Base-by-base conservation (phyloP, 2,888 invertebrate genomes). In the Didymodactylos carnosus region DNA sequence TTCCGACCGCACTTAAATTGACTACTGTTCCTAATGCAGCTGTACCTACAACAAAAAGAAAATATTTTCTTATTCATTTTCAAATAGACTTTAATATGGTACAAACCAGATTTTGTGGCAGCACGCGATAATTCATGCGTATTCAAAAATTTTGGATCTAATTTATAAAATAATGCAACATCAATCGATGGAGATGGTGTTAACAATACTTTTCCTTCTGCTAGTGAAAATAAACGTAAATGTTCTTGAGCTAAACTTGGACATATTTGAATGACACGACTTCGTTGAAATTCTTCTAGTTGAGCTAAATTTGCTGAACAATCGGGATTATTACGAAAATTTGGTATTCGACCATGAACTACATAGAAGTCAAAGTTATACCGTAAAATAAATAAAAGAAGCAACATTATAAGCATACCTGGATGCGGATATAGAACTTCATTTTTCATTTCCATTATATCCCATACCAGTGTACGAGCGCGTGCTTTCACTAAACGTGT, bases 171-270 rank as follows among this genome's bases (percentile, higher is more conserved):
- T 13, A 70, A 25, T 27, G 70, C 70, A 41, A 25, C 27, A 19
- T 74, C 74, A 39, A 74, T 49, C 2, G 74, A 70, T 51, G 74
- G 74, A 25, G 71, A 40, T 23, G 74, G 74, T 11, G 74, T 74
- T 29, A 74, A 53, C 35, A 74, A 39, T 46, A 71, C 70, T 51
- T 74, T 74, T 25, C 39, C 71, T 35, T 71, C 43, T 27, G 35
- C 41, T 35, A 74, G 71, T 35, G 71, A 27, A 71, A 74, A 70
- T 19, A 49, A 46, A 41, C 74, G 74, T 29, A 71, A 49, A 27
- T 72, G 39, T 39, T 70, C 70, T 29, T 74, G 74, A 23, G 74
- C 74, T 35, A 74, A 41, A 23, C 70, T 70, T n/a, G 74, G 74
- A 70, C 70, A 70, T 10, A 74, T 70, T 51, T 74, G 43, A 29